These are phyloP conservation scores for Enteromius unitaeniatus DNA, from an alignment of 2,797 vertebrate species.

Conservation along the genomic window DNA sequence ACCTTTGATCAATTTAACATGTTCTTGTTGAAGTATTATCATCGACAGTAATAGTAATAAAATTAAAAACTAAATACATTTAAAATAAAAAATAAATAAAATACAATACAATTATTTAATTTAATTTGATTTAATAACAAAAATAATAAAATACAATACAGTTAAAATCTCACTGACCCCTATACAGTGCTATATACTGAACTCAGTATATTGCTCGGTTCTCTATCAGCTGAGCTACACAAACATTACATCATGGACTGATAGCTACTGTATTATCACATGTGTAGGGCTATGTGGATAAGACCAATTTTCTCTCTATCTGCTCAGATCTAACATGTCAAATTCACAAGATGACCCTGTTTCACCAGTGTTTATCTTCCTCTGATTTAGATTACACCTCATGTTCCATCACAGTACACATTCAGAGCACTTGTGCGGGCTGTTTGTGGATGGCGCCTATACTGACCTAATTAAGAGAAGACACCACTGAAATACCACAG, in stretches of 20 bases:
- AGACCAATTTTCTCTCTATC: conserved; percentile 33
- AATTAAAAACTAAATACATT: too few species aligned
- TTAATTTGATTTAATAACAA: too few species aligned
- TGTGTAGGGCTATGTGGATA: conserved; percentile 1
- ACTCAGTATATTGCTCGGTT: neutral
- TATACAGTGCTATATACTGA: neutral
- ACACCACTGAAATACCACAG: conserved; percentile 56
- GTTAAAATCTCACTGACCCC: neutral
- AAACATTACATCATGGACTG: conserved; percentile 4
- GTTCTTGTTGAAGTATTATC: neutral
- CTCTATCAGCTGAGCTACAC: neutral
- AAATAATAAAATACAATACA: neutral
- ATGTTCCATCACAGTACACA: conserved; percentile 47
- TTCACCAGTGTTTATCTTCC: conserved; percentile 48
- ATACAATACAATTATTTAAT: too few species aligned
- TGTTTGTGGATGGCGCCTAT: conserved; percentile 53
- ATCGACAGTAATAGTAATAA: neutral
- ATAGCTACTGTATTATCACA: conserved; percentile 8
- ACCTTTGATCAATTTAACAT: neutral
- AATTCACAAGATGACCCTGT: conserved; percentile 3
- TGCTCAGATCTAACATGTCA: conserved; percentile 22
- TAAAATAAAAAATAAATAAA: too few species aligned
- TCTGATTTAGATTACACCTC: conserved; percentile 41
- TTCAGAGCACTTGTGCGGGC: conserved; percentile 20
- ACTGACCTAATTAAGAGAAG: conserved; percentile 57